Evolutionary conservation across 2,797 vertebrate species (phyloP), one percentile per base, ranked within the genome.

Genomic region (Rhinogobio ventralis): DNA sequence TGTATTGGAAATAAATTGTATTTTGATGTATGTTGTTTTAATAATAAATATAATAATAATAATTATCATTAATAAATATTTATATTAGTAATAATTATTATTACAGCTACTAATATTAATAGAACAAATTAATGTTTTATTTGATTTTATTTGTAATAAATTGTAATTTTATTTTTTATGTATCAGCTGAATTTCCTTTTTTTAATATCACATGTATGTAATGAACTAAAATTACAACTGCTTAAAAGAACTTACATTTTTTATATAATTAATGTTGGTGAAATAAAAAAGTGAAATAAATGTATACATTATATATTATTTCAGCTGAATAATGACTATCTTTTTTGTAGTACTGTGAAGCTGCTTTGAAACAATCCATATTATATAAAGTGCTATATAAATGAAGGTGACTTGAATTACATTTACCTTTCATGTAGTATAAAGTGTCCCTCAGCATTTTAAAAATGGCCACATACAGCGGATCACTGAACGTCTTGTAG

Each of bases 401-500:
- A 62, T 62, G 15, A 28, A 62, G 14, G 13, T 17, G 25, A 30
- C 6, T 25, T 28, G 5, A 30, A 30, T 62, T 15, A 28, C 13
- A 45, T 39, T 89, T 91, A 99, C 98, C 98, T 95, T 97, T 99
- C 94, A 98, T 93, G 84, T 98, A 96, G 90, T 99, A 97, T 64
- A 99, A 90, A 0, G 97, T 97, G 91, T 99, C 98, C 87, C 98
- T 96, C 14, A 99, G 93, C 98, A 99, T 98, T 92, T 99, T 99
- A 92, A 99, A 99, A 81, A 97, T 96, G 85, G 97, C 96, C 71
- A 99, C 97, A 14, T 99, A 99, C 33, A 99, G 94, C 51, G 97
- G 95, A 82, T 99, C 98, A 75, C 98, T 98, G 94, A 99, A 99
- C 9, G 95, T 93, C 90, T 96, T 96, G 76, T 99, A 99, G 91